Evolutionary conservation across 1,140 invertebrate species (phyloP).

Genomic region (Homarus americanus): DNA sequence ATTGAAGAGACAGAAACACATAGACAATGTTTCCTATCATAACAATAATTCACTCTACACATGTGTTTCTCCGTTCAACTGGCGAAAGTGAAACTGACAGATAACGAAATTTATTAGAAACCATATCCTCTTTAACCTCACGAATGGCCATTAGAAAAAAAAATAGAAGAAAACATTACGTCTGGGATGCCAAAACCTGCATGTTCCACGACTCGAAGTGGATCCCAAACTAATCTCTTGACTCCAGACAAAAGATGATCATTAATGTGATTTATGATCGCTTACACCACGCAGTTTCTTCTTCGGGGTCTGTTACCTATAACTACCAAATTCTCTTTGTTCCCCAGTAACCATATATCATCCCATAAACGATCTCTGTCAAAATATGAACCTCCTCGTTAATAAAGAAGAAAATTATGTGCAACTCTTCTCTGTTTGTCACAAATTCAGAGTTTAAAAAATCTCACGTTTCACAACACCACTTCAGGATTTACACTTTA

Average conservation of each 20-base stretch:
- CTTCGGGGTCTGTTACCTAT: constrained; percentile 27
- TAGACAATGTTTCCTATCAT: too few relatives aligned
- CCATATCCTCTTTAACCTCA: neutral
- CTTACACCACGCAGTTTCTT: constrained; percentile 32
- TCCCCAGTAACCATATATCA: constrained; percentile 9
- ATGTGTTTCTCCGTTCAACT: too few relatives aligned
- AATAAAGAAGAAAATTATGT: neutral
- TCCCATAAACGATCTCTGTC: constrained; percentile 28
- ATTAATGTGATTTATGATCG: constrained; percentile 40
- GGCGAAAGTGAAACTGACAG: neutral
- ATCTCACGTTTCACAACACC: neutral
- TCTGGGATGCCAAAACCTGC: neutral
- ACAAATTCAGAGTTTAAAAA: neutral
- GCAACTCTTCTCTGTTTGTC: neutral
- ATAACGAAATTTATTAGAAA: neutral
- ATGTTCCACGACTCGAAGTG: neutral
- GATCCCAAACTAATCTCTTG: constrained; percentile 22
- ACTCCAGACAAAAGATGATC: constrained; percentile 22
- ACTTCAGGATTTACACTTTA: neutral
- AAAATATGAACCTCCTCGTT: constrained; percentile 17
- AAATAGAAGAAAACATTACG: neutral
- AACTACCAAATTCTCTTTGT: constrained; percentile 6
- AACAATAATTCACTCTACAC: too few relatives aligned
- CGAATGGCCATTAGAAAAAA: neutral
- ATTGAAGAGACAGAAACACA: too few relatives aligned